Base-by-base conservation (phyloP, 2,113 vertebrate species). In the Microtus pennsylvanicus region DNA sequence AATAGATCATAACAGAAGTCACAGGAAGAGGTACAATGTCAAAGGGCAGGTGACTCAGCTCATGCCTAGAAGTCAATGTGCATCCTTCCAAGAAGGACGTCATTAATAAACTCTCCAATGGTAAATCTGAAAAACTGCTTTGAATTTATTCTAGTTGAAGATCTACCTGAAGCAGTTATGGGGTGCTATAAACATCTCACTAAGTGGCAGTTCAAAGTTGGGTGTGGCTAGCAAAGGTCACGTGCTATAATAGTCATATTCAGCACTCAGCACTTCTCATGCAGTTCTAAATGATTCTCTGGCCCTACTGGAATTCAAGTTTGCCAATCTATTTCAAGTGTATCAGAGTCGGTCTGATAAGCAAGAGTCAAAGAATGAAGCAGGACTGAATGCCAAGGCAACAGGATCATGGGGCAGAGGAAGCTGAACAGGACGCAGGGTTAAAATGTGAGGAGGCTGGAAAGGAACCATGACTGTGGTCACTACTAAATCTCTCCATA, bases 91-190 rank as follows among this genome's bases (percentile, higher is more conserved):
- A 94, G 72, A 28, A 30, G 1, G 96, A 94, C n/a, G n/a, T 90
- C 81, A 96, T 86, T 81, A 89, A 63, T 76, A 52, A 80, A 28
- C 70, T 74, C 45, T 70, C 26, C 14, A 65, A 38, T 82, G 61
- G 58, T 42, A 81, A 94, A 47, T 74, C 52, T 94, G 81, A 94
- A 38, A 86, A 80, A 82, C 5, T 65, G 5, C 77, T 94, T 45
- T 86, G 58, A 28, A 33, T 95, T 94, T 82, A 81, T 74, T 94
- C 92, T 86, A 78, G 52, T 13, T 93, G 91, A 63, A 69, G 75
- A 78, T 94, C 72, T 72, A 94, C 61, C 72, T 96, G 76, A 94
- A 65, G 65, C 47, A 50, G 19, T 93, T 87, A 93, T 9, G 9
- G 70, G 92, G 69, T 93, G 55, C 33, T 85, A 77, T 67, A 88